These are phyloP conservation scores for Cromileptes altivelis DNA, from an alignment of 2,113 vertebrate genomes.

Conservation along the genomic window DNA sequence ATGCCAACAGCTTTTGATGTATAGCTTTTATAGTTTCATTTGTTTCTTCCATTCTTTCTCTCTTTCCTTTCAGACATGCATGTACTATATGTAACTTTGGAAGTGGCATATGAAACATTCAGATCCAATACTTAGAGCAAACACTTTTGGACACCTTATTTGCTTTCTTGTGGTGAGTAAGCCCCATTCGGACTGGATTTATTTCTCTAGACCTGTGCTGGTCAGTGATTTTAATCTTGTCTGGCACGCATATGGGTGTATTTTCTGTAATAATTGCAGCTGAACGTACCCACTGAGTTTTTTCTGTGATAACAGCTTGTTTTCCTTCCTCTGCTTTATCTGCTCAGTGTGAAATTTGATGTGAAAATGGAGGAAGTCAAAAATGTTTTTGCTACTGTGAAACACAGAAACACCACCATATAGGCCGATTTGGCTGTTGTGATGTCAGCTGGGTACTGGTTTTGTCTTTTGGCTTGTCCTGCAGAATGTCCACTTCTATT, in stretches of 20 bases:
- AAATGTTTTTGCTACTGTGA: not conserved
- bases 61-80: not conserved
- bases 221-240: not conserved
- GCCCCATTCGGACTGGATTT: not conserved
- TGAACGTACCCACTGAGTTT: not conserved
- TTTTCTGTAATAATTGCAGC: not conserved
- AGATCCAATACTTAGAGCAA: not conserved
- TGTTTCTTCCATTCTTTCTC: not conserved
- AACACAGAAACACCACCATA: not conserved
- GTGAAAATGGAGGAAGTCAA: not conserved
- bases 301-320: not conserved
- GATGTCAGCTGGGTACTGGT: not conserved
- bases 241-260: not conserved
- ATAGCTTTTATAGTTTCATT: not conserved
- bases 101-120: not conserved
- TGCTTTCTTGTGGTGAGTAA: not conserved
- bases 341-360: not conserved
- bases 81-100: not conserved
- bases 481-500: no score
- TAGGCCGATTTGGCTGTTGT: not conserved
- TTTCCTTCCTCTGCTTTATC: not conserved
- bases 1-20: not conserved
- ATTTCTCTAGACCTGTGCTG: not conserved
- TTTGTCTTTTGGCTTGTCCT: no score
- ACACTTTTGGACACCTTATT: not conserved